These are phyloP conservation scores for Micrastur ruficollis DNA, from an alignment of 2,797 vertebrate species.

Conservation along the genomic window DNA sequence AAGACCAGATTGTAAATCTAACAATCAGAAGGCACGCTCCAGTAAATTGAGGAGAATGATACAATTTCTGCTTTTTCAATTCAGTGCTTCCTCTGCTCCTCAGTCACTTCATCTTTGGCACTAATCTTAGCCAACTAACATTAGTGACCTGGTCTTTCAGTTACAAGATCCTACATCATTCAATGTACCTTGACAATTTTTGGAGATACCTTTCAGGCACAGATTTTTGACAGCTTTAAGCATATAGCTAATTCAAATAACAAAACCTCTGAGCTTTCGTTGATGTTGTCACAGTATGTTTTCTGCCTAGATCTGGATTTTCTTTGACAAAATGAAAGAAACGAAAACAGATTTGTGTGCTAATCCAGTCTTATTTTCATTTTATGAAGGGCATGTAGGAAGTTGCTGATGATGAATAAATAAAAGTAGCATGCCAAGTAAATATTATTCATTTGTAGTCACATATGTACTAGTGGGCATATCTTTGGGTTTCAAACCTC, in stretches of 20 bases:
- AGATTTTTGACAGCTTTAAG: neutral
- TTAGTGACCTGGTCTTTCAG: neutral
- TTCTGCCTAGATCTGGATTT: constrained; percentile 8
- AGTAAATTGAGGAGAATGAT: neutral
- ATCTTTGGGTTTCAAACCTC: neutral
- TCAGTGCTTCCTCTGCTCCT: neutral
- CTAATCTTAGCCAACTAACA: neutral
- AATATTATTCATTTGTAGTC: constrained; percentile 33
- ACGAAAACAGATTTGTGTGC: neutral
- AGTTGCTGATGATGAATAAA: neutral
- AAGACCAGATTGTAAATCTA: neutral
- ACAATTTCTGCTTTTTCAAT: neutral
- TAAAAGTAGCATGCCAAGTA: constrained; percentile 21
- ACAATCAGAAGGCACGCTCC: neutral
- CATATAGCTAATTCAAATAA: neutral
- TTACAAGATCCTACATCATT: neutral
- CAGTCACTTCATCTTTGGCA: neutral
- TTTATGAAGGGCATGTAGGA: constrained; percentile 4
- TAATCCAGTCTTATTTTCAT: constrained; percentile 9
- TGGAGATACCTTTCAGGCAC: neutral
- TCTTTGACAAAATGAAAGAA: constrained; percentile 8
- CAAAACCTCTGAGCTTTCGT: neutral
- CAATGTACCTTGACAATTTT: neutral
- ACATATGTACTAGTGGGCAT: neutral
- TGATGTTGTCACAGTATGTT: neutral